Evolutionary conservation across 2,888 invertebrate species (phyloP).

Genomic region (Diloba caeruleocephala): DNA sequence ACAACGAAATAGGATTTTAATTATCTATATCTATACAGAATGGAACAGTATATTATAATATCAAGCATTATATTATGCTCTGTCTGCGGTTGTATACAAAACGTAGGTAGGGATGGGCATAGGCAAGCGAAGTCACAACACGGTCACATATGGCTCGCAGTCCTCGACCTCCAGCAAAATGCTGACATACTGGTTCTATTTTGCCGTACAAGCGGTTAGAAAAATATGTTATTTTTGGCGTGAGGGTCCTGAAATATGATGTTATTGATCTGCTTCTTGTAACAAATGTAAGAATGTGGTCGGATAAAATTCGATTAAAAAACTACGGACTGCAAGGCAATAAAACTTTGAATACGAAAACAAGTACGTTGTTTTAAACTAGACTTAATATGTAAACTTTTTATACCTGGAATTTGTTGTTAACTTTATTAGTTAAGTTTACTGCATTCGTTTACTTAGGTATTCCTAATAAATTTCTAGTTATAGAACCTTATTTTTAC

Average conservation of each 20-base stretch:
- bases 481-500: too few species aligned
- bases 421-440: neutral
- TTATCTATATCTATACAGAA: too few species aligned
- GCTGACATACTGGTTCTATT: slow-evolving; percentile 70
- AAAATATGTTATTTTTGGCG: slow-evolving; percentile 72
- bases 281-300: slow-evolving; percentile 27
- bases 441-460: too few species aligned
- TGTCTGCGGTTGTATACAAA: slow-evolving; percentile 3
- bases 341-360: neutral
- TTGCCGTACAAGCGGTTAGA: slow-evolving; percentile 60
- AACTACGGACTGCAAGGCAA: neutral
- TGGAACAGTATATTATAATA: too few species aligned
- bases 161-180: slow-evolving; percentile 60
- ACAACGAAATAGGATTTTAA: too few species aligned
- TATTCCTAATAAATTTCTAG: too few species aligned
- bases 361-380: neutral
- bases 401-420: neutral
- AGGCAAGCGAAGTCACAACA: slow-evolving; percentile 52
- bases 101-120: neutral
- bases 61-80: neutral
- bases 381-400: neutral
- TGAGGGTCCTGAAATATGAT: slow-evolving; percentile 62
- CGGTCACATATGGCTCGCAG: slow-evolving; percentile 67
- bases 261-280: slow-evolving; percentile 55
- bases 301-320: neutral